A percentile compares a stretch with the other conserved stretches of the same genome.
phyloP scores from a whole-genome alignment of 1,140 invertebrate genomes.

The Anoplophora glabripennis region DNA sequence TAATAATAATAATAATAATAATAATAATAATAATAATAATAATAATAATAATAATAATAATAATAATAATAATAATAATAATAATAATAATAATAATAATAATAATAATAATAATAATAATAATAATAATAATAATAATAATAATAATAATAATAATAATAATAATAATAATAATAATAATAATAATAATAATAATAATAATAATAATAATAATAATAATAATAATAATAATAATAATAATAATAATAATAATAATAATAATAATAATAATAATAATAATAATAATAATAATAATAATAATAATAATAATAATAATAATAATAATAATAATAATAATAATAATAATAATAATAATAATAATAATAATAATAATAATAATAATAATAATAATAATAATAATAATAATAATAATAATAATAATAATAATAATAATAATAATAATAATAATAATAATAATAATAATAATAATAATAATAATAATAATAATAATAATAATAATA shows the following conservation, averaged over 20 bases:
- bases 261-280: background rate
- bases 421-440: background rate
- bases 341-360: background rate
- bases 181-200: background rate
- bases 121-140: background rate
- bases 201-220: background rate
- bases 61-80: background rate
- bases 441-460: background rate
- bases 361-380: background rate
- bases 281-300: background rate
- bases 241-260: background rate
- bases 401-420: background rate
- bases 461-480: background rate
- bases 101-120: background rate
- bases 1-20: background rate
- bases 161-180: background rate
- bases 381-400: background rate
- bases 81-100: background rate
- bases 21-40: background rate
- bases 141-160: background rate
- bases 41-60: background rate
- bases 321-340: background rate
- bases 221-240: background rate
- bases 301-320: background rate
- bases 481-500: background rate